A percentile compares a stretch with the other conserved stretches of the same genome.
Conservation (phyloP, 1,140 invertebrate species). For the Anoplolepis gracilipes region DNA sequence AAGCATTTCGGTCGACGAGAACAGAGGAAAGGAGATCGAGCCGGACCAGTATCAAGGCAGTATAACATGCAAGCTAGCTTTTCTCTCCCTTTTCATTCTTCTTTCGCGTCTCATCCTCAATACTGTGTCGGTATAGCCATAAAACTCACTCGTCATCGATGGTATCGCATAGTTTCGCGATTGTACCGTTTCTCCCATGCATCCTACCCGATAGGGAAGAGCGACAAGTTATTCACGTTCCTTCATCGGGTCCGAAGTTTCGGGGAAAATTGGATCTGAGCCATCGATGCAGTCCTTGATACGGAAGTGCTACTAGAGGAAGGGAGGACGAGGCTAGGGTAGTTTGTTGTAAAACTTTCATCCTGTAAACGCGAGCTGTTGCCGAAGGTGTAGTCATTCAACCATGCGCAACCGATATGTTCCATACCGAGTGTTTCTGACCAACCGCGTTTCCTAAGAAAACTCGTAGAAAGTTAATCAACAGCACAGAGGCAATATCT, state of each 20-base stretch:
- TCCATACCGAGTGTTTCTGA: constrained; percentile 2
- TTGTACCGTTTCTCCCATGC: constrained; percentile 23
- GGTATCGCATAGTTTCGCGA: constrained; percentile 49
- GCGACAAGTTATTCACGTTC: constrained; percentile 60
- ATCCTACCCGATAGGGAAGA: not conserved
- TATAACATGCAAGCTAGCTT: constrained; percentile 29
- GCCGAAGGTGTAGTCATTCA: constrained; percentile 17
- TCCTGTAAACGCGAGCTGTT: constrained; percentile 28
- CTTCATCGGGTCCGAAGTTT: constrained; percentile 38
- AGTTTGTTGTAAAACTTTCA: constrained; percentile 46
- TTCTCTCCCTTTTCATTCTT: not conserved
- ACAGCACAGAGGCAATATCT: not conserved
- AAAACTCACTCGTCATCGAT: constrained; percentile 57
- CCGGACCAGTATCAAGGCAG: not conserved
- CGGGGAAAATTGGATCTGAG: constrained; percentile 42
- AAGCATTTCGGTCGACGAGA: constrained; percentile 34
- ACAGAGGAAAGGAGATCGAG: not conserved
- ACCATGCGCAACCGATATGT: constrained; percentile 1
- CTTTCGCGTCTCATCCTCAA: not conserved
- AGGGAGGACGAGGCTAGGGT: not conserved
- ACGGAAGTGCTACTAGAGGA: not conserved
- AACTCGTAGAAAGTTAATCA: not conserved
- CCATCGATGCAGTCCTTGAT: constrained; percentile 46
- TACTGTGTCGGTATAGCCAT: not conserved
- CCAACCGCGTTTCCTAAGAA: not conserved